These are phyloP conservation scores for Tortricodes alternella DNA, from an alignment of 2,888 invertebrate genomes.

Conservation along the genomic window DNA sequence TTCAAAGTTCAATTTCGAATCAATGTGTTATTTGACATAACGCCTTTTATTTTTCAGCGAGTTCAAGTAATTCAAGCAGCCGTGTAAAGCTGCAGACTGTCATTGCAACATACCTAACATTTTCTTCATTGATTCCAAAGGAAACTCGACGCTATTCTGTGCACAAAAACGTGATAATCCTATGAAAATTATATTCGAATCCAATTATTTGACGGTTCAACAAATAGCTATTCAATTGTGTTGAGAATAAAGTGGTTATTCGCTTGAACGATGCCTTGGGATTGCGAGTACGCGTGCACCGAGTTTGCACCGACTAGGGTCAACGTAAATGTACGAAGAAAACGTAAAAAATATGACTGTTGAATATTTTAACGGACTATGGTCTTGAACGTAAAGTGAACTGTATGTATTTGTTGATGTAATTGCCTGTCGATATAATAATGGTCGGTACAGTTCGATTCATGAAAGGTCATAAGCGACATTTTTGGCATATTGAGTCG, in stretches of 20 bases:
- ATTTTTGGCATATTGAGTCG: too few species aligned
- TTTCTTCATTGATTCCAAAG: not conserved
- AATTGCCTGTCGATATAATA: not conserved
- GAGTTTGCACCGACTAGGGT: conserved; percentile 52
- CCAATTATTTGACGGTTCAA: not conserved
- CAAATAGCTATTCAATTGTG: not conserved
- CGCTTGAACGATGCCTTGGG: not conserved
- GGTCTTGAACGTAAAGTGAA: not conserved
- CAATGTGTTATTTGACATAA: too few species aligned
- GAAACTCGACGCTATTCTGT: not conserved
- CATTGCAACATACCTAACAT: not conserved
- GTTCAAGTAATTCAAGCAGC: too few species aligned
- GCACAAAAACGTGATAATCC: not conserved
- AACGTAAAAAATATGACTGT: conserved; percentile 25
- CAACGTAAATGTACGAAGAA: conserved; percentile 34
- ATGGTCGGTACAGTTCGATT: too few species aligned
- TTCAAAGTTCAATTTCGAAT: too few species aligned
- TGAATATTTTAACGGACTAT: not conserved
- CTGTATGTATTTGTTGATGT: too few species aligned
- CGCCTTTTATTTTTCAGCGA: too few species aligned
- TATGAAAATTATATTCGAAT: not conserved
- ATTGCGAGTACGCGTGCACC: conserved; percentile 48
- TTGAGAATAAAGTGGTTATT: conserved; percentile 6
- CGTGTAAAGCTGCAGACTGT: too few species aligned
- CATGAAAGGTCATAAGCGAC: too few species aligned